phyloP scores from a whole-genome alignment of 2,888 invertebrate species.

The Merodon equestris region DNA sequence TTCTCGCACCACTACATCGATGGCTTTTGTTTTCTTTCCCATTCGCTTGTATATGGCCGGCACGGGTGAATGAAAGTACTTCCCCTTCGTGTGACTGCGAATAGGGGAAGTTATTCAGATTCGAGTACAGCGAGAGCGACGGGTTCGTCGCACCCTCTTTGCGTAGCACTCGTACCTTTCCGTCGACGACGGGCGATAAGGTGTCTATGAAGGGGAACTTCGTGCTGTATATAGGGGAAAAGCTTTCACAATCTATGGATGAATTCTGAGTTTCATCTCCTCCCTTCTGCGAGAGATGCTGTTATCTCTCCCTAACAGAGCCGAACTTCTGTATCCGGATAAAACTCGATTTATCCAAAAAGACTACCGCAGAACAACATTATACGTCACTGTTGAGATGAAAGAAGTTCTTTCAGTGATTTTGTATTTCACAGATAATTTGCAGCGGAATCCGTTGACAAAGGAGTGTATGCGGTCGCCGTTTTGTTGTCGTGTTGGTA shows the following conservation, averaged over 20 bases:
- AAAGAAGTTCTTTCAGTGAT: not conserved
- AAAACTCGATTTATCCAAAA: no score
- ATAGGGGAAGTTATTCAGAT: conserved; percentile 35
- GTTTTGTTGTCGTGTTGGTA: no score
- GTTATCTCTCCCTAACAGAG: no score
- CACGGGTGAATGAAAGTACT: conserved; percentile 35
- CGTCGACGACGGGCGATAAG: conserved; percentile 40
- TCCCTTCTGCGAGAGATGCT: no score
- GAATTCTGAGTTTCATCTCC: no score
- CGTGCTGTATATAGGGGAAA: conserved; percentile 31
- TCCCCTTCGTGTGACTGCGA: conserved; percentile 19
- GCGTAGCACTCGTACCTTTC: conserved; percentile 50
- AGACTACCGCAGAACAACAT: no score
- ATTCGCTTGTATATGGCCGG: conserved; percentile 8
- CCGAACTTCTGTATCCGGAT: no score
- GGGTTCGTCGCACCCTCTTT: conserved; percentile 66
- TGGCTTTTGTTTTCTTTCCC: not conserved
- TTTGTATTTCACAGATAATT: not conserved
- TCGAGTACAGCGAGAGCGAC: conserved; percentile 7
- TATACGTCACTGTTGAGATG: no score
- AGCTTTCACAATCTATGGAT: conserved; percentile 18
- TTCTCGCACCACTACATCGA: conserved; percentile 46
- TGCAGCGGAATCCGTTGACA: not conserved
- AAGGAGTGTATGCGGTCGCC: not conserved
- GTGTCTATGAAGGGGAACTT: conserved; percentile 51